Percentiles rank a stretch among this genome's conserved stretches.
These are phyloP conservation scores for Actenoides lindsayi DNA, from an alignment of 2,113 vertebrate species.

Conservation along the genomic window DNA sequence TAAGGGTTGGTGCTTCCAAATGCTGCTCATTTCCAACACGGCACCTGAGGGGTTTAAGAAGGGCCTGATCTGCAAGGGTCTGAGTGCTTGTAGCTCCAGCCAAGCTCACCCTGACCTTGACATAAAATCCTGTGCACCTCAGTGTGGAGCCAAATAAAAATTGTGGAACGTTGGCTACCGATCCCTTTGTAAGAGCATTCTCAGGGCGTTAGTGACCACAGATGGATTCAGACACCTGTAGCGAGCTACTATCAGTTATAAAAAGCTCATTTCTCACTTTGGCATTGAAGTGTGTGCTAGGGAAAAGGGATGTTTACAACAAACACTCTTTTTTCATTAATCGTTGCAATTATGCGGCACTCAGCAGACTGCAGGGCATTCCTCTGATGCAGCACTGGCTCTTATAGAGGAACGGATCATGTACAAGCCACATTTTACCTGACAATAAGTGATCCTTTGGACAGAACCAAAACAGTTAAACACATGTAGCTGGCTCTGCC, in stretches of 20 bases:
- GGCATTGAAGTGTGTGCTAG: background rate
- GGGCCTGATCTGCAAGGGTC: background rate
- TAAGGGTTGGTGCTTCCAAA: background rate
- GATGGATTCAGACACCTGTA: background rate
- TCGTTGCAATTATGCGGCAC: background rate
- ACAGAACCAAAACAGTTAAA: conserved; percentile 15
- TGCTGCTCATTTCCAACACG: accelerated
- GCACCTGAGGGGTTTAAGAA: accelerated
- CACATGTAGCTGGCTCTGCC: background rate
- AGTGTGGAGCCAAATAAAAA: background rate
- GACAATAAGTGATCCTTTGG: background rate
- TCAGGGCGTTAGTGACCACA: background rate
- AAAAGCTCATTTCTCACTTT: background rate
- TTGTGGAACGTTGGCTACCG: background rate
- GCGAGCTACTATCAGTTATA: background rate
- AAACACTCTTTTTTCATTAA: background rate
- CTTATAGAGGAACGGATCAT: background rate
- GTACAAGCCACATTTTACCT: background rate
- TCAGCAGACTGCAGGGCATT: background rate
- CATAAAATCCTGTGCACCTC: accelerated
- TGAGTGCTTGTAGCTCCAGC: background rate
- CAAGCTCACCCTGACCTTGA: accelerated
- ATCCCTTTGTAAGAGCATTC: background rate
- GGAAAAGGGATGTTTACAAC: background rate
- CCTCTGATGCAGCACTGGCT: background rate